A percentile compares a stretch with the other conserved stretches of the same genome.
Conservation (phyloP, 1,140 invertebrate species). For the Nymphalis io region DNA sequence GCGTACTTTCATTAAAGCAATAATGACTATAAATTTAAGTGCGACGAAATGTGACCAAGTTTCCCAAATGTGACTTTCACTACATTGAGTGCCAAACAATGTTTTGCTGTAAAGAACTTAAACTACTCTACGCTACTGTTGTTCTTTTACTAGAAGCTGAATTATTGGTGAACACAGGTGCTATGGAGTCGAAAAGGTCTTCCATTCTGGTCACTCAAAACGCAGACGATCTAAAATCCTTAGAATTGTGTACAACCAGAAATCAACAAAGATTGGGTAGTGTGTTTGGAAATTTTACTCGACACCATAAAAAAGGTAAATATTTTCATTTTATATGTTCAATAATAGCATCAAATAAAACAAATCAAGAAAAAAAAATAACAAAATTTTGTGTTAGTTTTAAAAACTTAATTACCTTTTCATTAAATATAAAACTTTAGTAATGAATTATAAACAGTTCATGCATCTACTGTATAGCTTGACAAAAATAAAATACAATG, state of each 20-base stretch:
- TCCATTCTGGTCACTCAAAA: conserved; percentile 69
- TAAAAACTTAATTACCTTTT: too few relatives aligned
- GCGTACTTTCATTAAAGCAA: conserved; percentile 47
- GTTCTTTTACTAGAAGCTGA: conserved; percentile 73
- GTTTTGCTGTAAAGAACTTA: conserved; percentile 77
- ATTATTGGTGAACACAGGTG: conserved; percentile 67
- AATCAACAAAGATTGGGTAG: conserved; percentile 72
- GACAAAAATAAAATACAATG: too few relatives aligned
- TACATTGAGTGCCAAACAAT: conserved; percentile 72
- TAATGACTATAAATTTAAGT: conserved; percentile 78
- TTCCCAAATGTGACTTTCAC: conserved; percentile 63
- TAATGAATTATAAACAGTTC: too few relatives aligned
- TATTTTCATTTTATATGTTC: not conserved
- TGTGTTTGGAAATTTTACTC: conserved; percentile 73
- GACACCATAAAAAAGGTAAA: conserved; percentile 76
- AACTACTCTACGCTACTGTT: conserved; percentile 73
- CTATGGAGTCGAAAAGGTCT: conserved; percentile 73
- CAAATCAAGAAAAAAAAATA: too few relatives aligned
- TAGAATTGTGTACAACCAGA: conserved; percentile 67
- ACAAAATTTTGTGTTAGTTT: too few relatives aligned
- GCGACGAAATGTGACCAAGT: conserved; percentile 50
- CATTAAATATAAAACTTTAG: too few relatives aligned
- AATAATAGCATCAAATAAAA: too few relatives aligned
- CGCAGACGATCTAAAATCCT: conserved; percentile 66
- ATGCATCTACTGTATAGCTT: too few relatives aligned